Evolutionary conservation across 2,888 invertebrate genomes (phyloP), one percentile per base, ranked within the genome.

Genomic region (Lamellibrachia satsuma): DNA sequence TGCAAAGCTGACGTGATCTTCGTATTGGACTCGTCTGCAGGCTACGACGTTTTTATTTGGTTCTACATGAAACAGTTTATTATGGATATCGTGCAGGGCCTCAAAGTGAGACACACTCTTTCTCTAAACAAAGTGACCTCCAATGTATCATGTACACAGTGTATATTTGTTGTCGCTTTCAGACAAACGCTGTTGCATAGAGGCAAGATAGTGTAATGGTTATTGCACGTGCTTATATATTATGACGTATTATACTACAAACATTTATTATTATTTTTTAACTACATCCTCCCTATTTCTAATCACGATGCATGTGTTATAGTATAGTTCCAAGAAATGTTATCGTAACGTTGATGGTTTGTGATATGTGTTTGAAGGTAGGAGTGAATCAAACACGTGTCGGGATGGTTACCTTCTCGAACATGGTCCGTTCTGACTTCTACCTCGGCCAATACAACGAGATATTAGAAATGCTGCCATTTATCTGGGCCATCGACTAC

Each of bases 1-100:
- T 75, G 75, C 22, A 75, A 75, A 75, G 75, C 75, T 11, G 75
- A 75, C 75, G 75, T 75, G 75, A 75, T 75, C 75, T 75, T 75
- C 15, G 75, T 75, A 15, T 22, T 75, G 75, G 75, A 75, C 75
- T 75, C 75, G 75, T 75, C 75, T 75, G 75, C 22, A 15, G 22
- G 75, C 22, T 22, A 22, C 22, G 75, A 22, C 15, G 3, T 22
- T 22, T 22, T 75, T 15, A 75, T 22, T 22, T 75, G 75, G 75
- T 75, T 15, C 75, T 22, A 75, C 75, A 22, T 75, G 75, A 75
- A 75, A 75, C 75, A 75, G 22, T 75, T 75, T 6, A 22, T 75
- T 22, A 75, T 75, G 75, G 75, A 75, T 22, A 22, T 75, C 22
- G 75, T 75, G 75, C 15, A 75, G 75, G 75, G 75, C 75, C 75